phyloP scores from a whole-genome alignment of 1,140 invertebrate species.

The Spodoptera frugiperda region DNA sequence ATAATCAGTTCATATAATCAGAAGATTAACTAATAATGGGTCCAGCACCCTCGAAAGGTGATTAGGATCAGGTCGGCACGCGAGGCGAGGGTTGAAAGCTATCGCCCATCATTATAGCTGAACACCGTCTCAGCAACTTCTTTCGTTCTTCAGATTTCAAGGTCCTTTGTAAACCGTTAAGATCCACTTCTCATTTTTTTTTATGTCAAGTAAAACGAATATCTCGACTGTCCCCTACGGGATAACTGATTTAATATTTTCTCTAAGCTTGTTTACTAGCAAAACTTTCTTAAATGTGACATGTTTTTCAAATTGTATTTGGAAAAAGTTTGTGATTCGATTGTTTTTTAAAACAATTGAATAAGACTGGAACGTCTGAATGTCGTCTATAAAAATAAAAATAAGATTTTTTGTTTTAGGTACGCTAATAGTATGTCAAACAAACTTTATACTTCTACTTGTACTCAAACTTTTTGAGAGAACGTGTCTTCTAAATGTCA shows the following conservation, averaged over 20 bases:
- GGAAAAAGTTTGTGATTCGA: no score
- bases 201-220: slow-evolving; percentile 14
- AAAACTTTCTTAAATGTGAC: no score
- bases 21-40: slow-evolving; percentile 45
- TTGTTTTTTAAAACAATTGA: no score
- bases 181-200: slow-evolving; percentile 19
- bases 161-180: slow-evolving; percentile 4
- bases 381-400: no score
- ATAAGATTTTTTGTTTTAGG: no score
- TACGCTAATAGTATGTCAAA: no score
- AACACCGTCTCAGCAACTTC: slow-evolving; percentile 13
- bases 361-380: no score
- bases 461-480: no score
- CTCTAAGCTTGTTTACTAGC: background rate
- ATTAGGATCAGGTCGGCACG: slow-evolving; percentile 39
- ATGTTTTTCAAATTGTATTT: no score
- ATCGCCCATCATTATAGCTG: slow-evolving; percentile 22
- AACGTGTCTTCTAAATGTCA: no score
- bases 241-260: background rate
- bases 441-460: no score
- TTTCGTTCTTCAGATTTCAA: background rate
- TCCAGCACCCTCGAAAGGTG: slow-evolving; percentile 17
- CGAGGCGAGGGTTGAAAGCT: slow-evolving; percentile 32
- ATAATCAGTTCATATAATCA: slow-evolving; percentile 43
- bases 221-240: background rate